These are phyloP conservation scores for Bucorvus abyssinicus DNA, from an alignment of 2,797 vertebrate species.

Conservation along the genomic window DNA sequence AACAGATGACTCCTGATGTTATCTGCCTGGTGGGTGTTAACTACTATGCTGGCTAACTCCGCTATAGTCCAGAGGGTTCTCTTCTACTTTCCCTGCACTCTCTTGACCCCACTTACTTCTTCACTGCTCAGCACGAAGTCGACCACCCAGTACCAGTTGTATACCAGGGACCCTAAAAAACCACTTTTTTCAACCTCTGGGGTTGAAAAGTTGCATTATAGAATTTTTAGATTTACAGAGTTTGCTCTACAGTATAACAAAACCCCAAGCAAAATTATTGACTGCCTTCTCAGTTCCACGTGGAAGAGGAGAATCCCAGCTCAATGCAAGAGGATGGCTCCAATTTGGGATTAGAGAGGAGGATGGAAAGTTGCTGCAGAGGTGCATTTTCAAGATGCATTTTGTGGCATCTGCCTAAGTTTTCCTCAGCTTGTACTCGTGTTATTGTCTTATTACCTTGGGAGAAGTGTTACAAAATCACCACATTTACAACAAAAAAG, in stretches of 20 bases:
- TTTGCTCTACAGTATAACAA: neutral
- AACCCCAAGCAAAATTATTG: neutral
- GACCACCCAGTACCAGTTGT: neutral
- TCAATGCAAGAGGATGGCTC: neutral
- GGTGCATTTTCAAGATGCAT: neutral
- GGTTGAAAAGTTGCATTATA: neutral
- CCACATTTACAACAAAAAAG: neutral
- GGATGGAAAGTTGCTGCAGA: neutral
- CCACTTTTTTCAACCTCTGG: neutral
- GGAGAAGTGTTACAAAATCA: constrained; percentile 24
- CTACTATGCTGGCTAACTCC: neutral
- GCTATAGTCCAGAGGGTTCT: neutral
- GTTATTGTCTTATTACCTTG: constrained; percentile 44
- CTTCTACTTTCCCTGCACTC: neutral
- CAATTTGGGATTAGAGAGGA: neutral
- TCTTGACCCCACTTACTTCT: neutral
- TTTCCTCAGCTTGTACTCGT: neutral
- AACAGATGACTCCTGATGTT: neutral
- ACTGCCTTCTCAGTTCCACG: neutral
- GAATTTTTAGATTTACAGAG: neutral
- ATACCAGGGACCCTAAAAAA: neutral
- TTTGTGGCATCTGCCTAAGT: neutral
- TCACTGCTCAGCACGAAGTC: neutral
- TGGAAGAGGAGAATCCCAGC: neutral
- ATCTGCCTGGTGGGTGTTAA: neutral